Evolutionary conservation across 2,797 vertebrate genomes (phyloP).

Genomic region (Etheostoma perlongum): DNA sequence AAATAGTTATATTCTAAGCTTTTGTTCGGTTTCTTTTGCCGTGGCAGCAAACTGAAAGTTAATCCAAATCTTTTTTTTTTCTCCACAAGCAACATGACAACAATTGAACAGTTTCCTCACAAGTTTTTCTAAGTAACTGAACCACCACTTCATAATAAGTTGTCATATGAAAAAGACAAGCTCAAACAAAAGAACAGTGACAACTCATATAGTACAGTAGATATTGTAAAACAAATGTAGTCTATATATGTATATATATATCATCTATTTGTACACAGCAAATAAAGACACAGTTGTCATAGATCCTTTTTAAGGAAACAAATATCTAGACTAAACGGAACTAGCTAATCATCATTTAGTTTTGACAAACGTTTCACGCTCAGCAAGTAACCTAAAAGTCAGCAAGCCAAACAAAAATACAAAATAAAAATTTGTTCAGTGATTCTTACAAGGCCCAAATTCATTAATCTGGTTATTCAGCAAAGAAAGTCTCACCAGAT

Average conservation of each 20-base stretch:
- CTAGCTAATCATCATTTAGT: conserved; percentile 99
- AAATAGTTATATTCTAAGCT: conserved; percentile 86
- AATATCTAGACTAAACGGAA: conserved; percentile 99
- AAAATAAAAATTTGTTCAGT: conserved; percentile 78
- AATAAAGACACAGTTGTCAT: conserved; percentile 98
- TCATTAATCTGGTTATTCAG: conserved; percentile 77
- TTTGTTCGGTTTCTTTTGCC: conserved; percentile 95
- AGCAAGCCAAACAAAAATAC: conserved; percentile 84
- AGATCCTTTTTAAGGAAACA: conserved; percentile 99
- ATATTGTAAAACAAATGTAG: conserved; percentile 99
- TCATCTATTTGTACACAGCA: conserved; percentile 99
- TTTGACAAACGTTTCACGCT: conserved; percentile 99
- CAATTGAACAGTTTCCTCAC: conserved; percentile 99
- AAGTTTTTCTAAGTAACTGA: conserved; percentile 99
- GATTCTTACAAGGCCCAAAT: conserved; percentile 86
- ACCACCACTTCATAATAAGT: conserved; percentile 98
- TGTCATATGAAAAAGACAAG: conserved; percentile 99
- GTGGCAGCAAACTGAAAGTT: conserved; percentile 96
- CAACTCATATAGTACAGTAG: conserved; percentile 97
- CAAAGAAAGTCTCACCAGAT: conserved; percentile 81
- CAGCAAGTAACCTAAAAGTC: conserved; percentile 94
- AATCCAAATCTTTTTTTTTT: conserved; percentile 87
- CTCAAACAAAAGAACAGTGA: conserved; percentile 98
- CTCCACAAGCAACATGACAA: conserved; percentile 99
- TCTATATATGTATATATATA: conserved; percentile 99